Evolutionary conservation across 2,888 invertebrate species (phyloP).

Genomic region (Laspeyria flexula): DNA sequence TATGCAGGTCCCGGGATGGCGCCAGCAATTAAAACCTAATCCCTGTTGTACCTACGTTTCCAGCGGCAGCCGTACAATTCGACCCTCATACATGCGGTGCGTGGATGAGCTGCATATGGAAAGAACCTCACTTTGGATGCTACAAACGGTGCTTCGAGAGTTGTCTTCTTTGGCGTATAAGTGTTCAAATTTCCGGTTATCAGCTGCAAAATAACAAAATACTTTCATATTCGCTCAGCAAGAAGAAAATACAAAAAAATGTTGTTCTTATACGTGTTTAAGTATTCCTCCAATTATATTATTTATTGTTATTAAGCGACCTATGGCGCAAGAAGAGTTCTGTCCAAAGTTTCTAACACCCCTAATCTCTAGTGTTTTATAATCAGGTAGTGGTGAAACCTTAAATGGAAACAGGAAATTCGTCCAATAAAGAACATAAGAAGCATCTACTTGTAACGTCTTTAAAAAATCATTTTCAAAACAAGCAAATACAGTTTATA

Average conservation of each 20-base stretch:
- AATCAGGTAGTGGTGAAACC: too few species aligned
- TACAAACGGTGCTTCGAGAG: constrained; percentile 93
- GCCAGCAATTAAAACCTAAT: constrained; percentile 56
- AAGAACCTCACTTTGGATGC: constrained; percentile 95
- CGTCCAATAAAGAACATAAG: too few species aligned
- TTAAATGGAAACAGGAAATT: too few species aligned
- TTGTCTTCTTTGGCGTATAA: constrained; percentile 89
- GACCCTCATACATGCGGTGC: constrained; percentile 96
- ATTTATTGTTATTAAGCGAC: too few species aligned
- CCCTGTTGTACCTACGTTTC: constrained; percentile 80
- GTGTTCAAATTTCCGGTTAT: constrained; percentile 92
- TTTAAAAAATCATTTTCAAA: neutral
- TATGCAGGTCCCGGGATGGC: constrained; percentile 63
- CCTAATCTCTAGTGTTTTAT: too few species aligned
- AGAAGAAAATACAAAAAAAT: neutral
- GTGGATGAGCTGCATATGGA: constrained; percentile 93
- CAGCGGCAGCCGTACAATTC: constrained; percentile 94
- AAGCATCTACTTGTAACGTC: neutral
- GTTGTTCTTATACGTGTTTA: constrained; percentile 7
- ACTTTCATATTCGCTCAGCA: neutral
- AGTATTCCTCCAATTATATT: too few species aligned
- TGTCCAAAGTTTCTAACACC: too few species aligned
- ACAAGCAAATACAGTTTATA: neutral
- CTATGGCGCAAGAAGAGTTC: too few species aligned
- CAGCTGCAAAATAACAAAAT: constrained; percentile 82